A percentile compares a stretch with the other conserved stretches of the same genome.
Conservation (phyloP, 2,113 vertebrate genomes). For the Hirundichthys speculiger region DNA sequence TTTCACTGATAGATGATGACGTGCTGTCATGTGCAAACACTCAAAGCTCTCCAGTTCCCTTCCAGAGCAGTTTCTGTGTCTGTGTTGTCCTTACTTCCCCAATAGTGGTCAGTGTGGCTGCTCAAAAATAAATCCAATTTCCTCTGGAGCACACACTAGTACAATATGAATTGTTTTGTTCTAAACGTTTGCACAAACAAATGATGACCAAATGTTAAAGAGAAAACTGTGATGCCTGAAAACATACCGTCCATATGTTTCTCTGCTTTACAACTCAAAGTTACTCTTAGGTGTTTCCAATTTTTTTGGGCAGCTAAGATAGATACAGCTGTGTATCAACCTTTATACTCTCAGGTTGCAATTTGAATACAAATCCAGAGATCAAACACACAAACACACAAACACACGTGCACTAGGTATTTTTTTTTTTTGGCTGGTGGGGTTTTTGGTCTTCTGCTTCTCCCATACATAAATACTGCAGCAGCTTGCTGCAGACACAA, state of each 20-base stretch:
- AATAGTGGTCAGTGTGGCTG: neutral
- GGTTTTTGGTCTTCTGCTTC: slow-evolving; percentile 43
- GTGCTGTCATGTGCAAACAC: neutral
- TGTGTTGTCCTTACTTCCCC: slow-evolving; percentile 23
- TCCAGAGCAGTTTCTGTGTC: slow-evolving; percentile 38
- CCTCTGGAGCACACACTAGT: neutral
- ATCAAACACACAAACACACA: neutral
- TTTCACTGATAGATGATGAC: neutral
- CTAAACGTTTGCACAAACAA: neutral
- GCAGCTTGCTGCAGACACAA: slow-evolving; percentile 19
- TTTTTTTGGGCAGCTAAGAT: too few species aligned
- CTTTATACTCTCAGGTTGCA: too few species aligned
- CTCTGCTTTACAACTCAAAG: too few species aligned
- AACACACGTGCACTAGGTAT: neutral
- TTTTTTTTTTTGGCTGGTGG: slow-evolving; percentile 39
- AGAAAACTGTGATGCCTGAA: too few species aligned
- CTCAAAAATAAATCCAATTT: neutral
- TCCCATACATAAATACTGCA: slow-evolving; percentile 39
- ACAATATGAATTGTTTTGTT: neutral
- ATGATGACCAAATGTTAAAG: too few species aligned
- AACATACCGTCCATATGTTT: too few species aligned
- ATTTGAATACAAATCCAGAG: neutral
- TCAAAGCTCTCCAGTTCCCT: slow-evolving; percentile 39
- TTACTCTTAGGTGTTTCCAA: too few species aligned
- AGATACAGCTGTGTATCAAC: too few species aligned